A percentile compares a stretch with the other conserved stretches of the same genome.
These are phyloP conservation scores for Thaumatotibia leucotreta DNA, from an alignment of 1,140 invertebrate species.

Conservation along the genomic window DNA sequence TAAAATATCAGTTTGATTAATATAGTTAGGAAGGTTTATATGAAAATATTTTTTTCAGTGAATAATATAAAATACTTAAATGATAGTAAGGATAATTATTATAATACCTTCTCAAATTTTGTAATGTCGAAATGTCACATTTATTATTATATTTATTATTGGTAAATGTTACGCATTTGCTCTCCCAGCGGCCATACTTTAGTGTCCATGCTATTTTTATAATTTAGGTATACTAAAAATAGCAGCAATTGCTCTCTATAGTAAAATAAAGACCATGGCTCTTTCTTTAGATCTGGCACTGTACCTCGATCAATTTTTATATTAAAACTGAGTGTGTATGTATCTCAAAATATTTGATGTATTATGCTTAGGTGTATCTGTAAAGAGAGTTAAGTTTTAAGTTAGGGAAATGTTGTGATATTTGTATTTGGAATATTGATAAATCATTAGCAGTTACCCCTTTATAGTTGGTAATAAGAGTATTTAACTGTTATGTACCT, in stretches of 20 bases:
- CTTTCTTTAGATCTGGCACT: slow-evolving; percentile 54
- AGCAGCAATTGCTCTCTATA: slow-evolving; percentile 34
- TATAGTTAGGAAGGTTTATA: slow-evolving; percentile 38
- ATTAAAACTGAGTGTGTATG: slow-evolving; percentile 60
- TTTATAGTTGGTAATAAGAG: neutral
- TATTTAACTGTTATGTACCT: neutral
- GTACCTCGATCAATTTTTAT: slow-evolving; percentile 40
- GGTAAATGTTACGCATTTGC: slow-evolving; percentile 33
- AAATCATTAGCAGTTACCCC: slow-evolving; percentile 29
- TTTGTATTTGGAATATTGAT: slow-evolving; percentile 75
- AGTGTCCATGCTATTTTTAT: slow-evolving; percentile 52
- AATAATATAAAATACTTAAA: slow-evolving; percentile 28
- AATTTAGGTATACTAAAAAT: slow-evolving; percentile 35
- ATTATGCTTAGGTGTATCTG: slow-evolving; percentile 62
- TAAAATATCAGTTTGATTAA: slow-evolving; percentile 61
- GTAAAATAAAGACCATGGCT: slow-evolving; percentile 35
- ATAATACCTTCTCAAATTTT: neutral
- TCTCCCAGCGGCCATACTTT: slow-evolving; percentile 71
- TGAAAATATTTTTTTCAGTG: slow-evolving; percentile 37
- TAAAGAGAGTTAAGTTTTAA: slow-evolving; percentile 63
- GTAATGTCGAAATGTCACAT: neutral
- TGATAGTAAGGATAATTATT: slow-evolving; percentile 10
- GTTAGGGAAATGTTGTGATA: slow-evolving; percentile 72
- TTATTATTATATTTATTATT: slow-evolving; percentile 13
- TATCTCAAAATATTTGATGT: slow-evolving; percentile 63